Conservation (phyloP, 1,140 invertebrate genomes). For the Pogonus chalceus region DNA sequence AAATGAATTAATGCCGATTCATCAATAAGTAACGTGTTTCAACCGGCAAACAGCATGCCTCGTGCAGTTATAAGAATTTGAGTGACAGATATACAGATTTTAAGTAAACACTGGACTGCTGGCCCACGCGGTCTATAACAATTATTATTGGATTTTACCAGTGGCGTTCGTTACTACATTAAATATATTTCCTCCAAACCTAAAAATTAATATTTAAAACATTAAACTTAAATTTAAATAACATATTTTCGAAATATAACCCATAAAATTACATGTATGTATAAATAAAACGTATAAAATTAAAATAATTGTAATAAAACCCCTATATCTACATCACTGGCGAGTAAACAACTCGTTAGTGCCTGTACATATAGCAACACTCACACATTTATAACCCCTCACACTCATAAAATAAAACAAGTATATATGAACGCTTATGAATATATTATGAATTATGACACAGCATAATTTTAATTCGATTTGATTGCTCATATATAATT, state of each 20-base stretch:
- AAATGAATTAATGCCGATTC: too few species aligned
- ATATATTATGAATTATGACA: conserved; percentile 26
- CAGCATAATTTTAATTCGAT: conserved; percentile 27
- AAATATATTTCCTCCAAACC: background rate
- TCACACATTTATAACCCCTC: background rate
- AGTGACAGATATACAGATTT: background rate
- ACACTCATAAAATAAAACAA: background rate
- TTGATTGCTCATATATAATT: conserved; percentile 28
- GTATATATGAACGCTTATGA: conserved; percentile 13
- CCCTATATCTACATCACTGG: too few species aligned
- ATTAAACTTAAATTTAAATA: too few species aligned
- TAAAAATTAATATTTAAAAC: too few species aligned
- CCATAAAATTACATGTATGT: too few species aligned
- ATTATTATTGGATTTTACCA: background rate
- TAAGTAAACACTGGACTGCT: background rate
- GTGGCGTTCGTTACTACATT: background rate
- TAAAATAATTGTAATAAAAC: too few species aligned
- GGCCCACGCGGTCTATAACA: background rate
- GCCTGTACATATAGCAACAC: background rate
- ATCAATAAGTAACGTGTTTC: too few species aligned
- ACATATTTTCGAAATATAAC: too few species aligned
- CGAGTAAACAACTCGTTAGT: background rate
- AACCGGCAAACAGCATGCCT: too few species aligned
- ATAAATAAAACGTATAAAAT: too few species aligned
- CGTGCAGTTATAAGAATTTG: background rate